A percentile compares a stretch with the other conserved stretches of the same genome.
These are phyloP conservation scores for Drosophila sp. DNA, from an alignment of 1,140 invertebrate genomes.

Conservation along the genomic window DNA sequence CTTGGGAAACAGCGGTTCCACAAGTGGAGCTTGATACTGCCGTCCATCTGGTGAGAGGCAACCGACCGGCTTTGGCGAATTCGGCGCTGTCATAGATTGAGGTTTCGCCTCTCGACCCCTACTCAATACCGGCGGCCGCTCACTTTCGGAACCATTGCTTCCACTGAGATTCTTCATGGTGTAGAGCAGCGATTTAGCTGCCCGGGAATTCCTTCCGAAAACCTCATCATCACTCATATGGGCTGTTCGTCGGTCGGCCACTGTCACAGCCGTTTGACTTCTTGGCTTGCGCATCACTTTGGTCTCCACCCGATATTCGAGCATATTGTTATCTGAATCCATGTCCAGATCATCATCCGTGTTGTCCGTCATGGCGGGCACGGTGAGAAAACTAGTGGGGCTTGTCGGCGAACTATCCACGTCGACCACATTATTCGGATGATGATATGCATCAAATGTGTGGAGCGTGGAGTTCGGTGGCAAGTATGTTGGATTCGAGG, in stretches of 20 bases:
- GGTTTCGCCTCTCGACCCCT: neutral
- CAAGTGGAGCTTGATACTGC: slow-evolving; percentile 71
- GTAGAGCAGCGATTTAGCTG: slow-evolving; percentile 67
- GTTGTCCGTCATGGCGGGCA: slow-evolving; percentile 65
- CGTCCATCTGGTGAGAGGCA: slow-evolving; percentile 77
- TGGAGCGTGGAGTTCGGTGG: slow-evolving; percentile 19
- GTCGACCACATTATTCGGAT: slow-evolving; percentile 58
- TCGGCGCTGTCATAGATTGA: slow-evolving; percentile 43
- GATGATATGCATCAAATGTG: slow-evolving; percentile 39
- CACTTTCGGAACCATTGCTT: neutral
- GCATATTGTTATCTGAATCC: slow-evolving; percentile 76
- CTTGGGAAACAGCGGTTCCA: slow-evolving; percentile 77
- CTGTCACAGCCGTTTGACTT: slow-evolving; percentile 85
- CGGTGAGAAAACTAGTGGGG: slow-evolving; percentile 65
- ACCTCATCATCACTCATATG: slow-evolving; percentile 78
- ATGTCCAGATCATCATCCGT: slow-evolving; percentile 78
- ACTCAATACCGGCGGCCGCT: slow-evolving; percentile 10
- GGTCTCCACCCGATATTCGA: slow-evolving; percentile 86
- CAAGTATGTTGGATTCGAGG: slow-evolving; percentile 62
- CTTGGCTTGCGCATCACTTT: slow-evolving; percentile 87
- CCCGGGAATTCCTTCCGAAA: slow-evolving; percentile 72
- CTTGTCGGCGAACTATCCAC: slow-evolving; percentile 59
- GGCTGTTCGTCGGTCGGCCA: slow-evolving; percentile 57
- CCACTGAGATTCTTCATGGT: slow-evolving; percentile 71
- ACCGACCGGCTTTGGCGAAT: slow-evolving; percentile 52